phyloP scores from a whole-genome alignment of 2,797 vertebrate species.

The Molossus alvarezi region DNA sequence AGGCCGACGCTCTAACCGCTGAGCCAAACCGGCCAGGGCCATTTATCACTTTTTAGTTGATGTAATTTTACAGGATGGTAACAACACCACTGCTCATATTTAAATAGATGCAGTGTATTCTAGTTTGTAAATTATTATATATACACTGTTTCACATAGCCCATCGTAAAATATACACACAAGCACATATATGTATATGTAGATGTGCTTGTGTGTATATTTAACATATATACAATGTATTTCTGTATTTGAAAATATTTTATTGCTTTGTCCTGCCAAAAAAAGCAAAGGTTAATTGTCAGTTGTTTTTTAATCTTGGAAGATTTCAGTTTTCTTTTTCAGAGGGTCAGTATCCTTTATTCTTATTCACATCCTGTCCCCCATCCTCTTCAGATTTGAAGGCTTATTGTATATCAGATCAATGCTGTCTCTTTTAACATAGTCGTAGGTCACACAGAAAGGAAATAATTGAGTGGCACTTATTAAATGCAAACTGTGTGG shows the following conservation, averaged over 20 bases:
- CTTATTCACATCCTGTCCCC: neutral
- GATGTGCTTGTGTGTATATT: too few species aligned
- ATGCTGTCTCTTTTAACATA: constrained; percentile 1
- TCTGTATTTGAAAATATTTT: neutral
- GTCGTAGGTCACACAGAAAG: constrained; percentile 38
- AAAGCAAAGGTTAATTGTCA: neutral
- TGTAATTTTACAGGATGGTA: neutral
- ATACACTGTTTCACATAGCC: neutral
- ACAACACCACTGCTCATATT: neutral
- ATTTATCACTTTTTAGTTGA: neutral
- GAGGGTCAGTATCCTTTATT: neutral
- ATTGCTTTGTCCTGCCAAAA: constrained; percentile 27
- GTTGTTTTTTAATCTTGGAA: neutral
- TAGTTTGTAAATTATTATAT: neutral
- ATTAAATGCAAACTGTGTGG: constrained; percentile 52
- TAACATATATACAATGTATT: neutral
- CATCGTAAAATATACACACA: neutral
- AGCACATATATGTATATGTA: neutral
- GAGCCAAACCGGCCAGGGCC: too few species aligned
- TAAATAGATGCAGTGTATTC: constrained; percentile 7
- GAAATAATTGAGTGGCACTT: constrained; percentile 40
- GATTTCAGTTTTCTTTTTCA: constrained; percentile 45
- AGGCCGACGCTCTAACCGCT: too few species aligned
- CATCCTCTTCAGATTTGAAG: neutral
- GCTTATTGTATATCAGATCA: neutral